A percentile compares a stretch with the other conserved stretches of the same genome.
phyloP scores from a whole-genome alignment of 1,140 invertebrate species.

The Drosophila trapezifrons region DNA sequence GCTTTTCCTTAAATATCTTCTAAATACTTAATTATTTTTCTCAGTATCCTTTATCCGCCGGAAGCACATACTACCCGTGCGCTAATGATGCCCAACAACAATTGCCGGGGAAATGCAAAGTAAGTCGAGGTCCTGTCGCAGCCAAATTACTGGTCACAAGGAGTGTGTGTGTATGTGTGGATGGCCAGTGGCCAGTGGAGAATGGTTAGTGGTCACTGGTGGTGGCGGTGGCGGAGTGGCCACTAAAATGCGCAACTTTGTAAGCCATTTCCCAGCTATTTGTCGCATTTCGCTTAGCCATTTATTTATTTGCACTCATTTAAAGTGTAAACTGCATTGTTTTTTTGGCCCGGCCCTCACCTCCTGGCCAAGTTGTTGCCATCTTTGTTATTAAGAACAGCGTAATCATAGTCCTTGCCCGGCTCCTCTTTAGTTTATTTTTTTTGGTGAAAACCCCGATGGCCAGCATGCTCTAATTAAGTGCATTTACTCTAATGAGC shows the following conservation, averaged over 20 bases:
- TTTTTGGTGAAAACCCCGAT: conserved; percentile 27
- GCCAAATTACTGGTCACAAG: conserved; percentile 53
- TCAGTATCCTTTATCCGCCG: conserved; percentile 46
- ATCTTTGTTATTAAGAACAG: conserved; percentile 77
- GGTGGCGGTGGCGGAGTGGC: conserved; percentile 10
- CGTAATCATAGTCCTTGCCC: conserved; percentile 62
- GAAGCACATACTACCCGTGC: conserved; percentile 45
- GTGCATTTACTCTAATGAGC: conserved; percentile 80
- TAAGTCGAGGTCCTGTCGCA: conserved; percentile 43
- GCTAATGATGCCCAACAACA: conserved; percentile 62
- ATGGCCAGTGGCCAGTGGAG: conserved; percentile 24
- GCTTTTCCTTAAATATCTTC: not conserved
- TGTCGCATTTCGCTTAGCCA: conserved; percentile 76
- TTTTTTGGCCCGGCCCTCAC: conserved; percentile 48
- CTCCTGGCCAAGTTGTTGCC: conserved; percentile 27
- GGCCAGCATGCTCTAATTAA: conserved; percentile 73
- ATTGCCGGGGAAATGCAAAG: conserved; percentile 57
- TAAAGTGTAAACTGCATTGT: conserved; percentile 58
- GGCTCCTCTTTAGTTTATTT: conserved; percentile 14
- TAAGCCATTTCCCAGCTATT: conserved; percentile 65
- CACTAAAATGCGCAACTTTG: conserved; percentile 70
- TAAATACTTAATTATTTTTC: conserved; percentile 11
- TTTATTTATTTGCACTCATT: conserved; percentile 79
- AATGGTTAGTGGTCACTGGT: conserved; percentile 11
- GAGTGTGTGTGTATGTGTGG: conserved; percentile 8